Conservation (phyloP, 35 echinoderm and acorn worm species). For the Diadema setosum region DNA sequence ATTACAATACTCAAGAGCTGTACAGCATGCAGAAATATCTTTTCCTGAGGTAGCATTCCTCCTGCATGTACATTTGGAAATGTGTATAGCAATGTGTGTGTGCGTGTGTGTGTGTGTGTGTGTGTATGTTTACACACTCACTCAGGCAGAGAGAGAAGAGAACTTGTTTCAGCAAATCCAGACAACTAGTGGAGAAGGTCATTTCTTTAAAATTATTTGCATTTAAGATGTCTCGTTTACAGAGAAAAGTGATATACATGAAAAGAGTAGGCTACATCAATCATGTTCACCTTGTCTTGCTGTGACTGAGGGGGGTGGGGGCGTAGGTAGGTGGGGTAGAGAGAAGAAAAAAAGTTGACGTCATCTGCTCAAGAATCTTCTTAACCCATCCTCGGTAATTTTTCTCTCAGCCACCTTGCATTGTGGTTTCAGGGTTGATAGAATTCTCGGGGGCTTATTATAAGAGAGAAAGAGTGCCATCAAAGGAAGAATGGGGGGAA, state of each 20-base stretch:
- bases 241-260: background rate
- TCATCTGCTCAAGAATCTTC: background rate
- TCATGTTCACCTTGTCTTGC: background rate
- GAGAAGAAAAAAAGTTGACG: background rate
- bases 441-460: background rate
- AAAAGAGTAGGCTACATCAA: background rate
- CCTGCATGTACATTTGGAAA: too few relatives aligned
- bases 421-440: background rate
- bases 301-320: too few relatives aligned
- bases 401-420: background rate
- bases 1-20: too few relatives aligned
- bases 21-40: too few relatives aligned
- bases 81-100: too few relatives aligned
- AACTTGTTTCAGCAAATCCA: background rate
- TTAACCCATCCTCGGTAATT: too few relatives aligned
- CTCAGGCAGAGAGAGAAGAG: background rate
- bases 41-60: too few relatives aligned
- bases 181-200: background rate
- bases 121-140: background rate
- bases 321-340: too few relatives aligned
- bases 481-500: too few relatives aligned
- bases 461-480: too few relatives aligned
- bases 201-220: constrained; percentile 14
- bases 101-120: too few relatives aligned
- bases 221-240: background rate